phyloP scores from a whole-genome alignment of 30 jellyfish, hydroid and myxozoan species.

The Pelagia noctiluca region DNA sequence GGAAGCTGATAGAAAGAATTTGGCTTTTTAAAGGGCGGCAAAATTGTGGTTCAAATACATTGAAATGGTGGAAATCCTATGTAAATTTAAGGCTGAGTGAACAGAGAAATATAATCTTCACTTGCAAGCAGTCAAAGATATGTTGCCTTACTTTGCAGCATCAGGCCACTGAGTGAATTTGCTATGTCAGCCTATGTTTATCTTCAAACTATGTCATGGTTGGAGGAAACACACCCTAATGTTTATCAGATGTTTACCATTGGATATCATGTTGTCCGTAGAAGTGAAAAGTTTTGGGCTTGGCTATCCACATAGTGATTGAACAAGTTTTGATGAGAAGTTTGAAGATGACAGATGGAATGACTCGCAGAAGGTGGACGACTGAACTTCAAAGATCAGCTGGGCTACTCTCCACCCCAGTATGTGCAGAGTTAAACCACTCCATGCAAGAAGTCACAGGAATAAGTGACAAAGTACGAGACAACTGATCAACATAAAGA shows the following conservation, averaged over 20 bases:
- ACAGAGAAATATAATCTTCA: background rate
- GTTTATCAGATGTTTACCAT: too few species aligned
- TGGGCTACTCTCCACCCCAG: constrained; percentile 18
- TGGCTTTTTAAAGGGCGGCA: background rate
- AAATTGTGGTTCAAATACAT: background rate
- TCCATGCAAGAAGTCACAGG: constrained; percentile 30
- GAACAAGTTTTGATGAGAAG: constrained; percentile 22
- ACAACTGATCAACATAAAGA: constrained; percentile 17
- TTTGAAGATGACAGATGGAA: constrained; percentile 20
- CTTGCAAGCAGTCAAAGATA: background rate
- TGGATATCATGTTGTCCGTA: too few species aligned
- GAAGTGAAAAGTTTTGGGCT: constrained; percentile 2
- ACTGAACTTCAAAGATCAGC: constrained; percentile 7
- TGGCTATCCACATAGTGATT: background rate
- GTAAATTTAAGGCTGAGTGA: background rate
- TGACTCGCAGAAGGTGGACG: constrained; percentile 18
- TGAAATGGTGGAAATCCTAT: constrained; percentile 3
- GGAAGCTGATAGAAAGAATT: background rate
- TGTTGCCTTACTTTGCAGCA: background rate
- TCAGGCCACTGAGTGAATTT: too few species aligned
- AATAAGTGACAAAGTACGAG: constrained; percentile 16
- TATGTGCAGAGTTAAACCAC: constrained; percentile 15
- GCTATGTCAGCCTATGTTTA: background rate
- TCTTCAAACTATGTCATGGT: background rate
- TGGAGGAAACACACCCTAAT: constrained; percentile 3